Conservation (phyloP, 2,888 invertebrate genomes). For the Trimorus sp. region DNA sequence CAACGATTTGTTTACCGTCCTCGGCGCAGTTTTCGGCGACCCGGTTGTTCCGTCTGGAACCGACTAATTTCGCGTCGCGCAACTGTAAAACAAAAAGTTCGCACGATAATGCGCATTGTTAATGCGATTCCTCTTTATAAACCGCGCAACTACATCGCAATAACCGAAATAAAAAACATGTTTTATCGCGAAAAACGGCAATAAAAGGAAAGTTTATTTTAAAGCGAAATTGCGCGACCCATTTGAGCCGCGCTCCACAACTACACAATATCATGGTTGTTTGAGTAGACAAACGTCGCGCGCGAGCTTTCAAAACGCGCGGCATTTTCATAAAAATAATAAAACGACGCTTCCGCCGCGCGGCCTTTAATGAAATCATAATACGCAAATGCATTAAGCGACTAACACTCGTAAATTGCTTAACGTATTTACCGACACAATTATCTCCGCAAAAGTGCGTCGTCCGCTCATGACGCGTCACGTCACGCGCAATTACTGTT, state of each 20-base stretch:
- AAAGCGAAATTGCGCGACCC: constrained; percentile 26
- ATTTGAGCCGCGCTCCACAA: constrained; percentile 13
- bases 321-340: constrained; percentile 45
- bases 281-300: constrained; percentile 33
- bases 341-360: constrained; percentile 8
- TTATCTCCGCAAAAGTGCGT: too few species aligned
- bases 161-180: constrained; percentile 31
- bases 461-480: too few species aligned
- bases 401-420: not conserved
- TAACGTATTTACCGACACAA: too few species aligned
- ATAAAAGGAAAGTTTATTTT: constrained; percentile 42
- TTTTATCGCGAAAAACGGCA: constrained; percentile 18
- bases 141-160: constrained; percentile 13
- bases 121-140: constrained; percentile 8
- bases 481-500: too few species aligned
- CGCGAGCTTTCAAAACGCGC: constrained; percentile 21
- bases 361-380: constrained; percentile 44
- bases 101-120: not conserved
- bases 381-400: constrained; percentile 22
- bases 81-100: too few species aligned
- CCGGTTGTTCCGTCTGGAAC: too few species aligned
- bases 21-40: too few species aligned
- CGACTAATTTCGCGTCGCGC: too few species aligned
- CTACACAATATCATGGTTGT: constrained; percentile 28
- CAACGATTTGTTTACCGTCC: too few species aligned